Percentiles rank a stretch among this genome's conserved stretches.
phyloP scores from a whole-genome alignment of 2,113 vertebrate species.

The Chloropsis hardwickii region DNA sequence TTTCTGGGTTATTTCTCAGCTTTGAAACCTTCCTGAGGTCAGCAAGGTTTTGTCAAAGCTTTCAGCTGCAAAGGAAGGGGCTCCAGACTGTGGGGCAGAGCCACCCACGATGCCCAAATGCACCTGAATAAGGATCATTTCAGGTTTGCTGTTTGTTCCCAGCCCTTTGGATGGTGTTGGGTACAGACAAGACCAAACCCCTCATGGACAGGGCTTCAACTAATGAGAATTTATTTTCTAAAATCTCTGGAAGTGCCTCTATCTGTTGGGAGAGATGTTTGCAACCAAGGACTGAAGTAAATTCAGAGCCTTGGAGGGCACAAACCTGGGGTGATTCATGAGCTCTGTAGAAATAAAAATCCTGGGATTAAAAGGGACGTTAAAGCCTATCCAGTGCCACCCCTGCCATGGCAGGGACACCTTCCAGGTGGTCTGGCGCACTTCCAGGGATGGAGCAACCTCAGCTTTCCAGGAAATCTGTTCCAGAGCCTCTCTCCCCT shows the following conservation, averaged over 20 bases:
- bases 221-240: not conserved
- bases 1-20: not conserved
- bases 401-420: not conserved
- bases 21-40: not conserved
- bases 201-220: not conserved
- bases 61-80: not conserved
- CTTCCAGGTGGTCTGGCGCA: not conserved
- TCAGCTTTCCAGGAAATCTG: not conserved
- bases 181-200: not conserved
- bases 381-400: not conserved
- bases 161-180: not conserved
- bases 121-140: accelerated
- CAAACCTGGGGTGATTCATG: not conserved
- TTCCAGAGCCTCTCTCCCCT: not conserved
- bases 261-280: not conserved
- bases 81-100: not conserved
- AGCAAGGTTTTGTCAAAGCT: not conserved
- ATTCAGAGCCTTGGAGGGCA: not conserved
- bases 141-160: not conserved
- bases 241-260: not conserved
- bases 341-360: not conserved
- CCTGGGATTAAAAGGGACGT: not conserved
- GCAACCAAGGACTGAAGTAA: too few relatives aligned
- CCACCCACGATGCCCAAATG: accelerated
- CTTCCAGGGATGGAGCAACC: not conserved